A percentile compares a stretch with the other conserved stretches of the same genome.
These are phyloP conservation scores for Helogale parvula DNA, from an alignment of 2,113 vertebrate genomes.

Conservation along the genomic window DNA sequence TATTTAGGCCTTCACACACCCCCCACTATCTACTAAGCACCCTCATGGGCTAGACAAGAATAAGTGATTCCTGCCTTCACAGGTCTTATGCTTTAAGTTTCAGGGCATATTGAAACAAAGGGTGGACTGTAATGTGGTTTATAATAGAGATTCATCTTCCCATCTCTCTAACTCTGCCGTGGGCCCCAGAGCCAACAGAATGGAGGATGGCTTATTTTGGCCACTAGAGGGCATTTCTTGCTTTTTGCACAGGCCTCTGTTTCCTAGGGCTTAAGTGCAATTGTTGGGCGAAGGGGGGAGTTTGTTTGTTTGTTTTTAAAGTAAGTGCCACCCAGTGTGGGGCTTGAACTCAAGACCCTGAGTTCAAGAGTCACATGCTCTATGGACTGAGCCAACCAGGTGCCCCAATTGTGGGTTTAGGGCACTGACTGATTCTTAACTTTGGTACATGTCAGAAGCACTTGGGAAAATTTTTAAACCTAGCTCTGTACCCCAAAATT, in stretches of 20 bases:
- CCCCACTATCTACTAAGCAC: not conserved
- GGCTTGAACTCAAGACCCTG: not conserved
- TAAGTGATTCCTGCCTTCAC: not conserved
- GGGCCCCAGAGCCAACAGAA: not conserved
- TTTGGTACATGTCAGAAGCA: not conserved
- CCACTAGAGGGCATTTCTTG: slow-evolving; percentile 77
- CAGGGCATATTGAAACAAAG: not conserved
- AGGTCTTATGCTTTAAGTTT: not conserved
- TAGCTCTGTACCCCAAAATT: not conserved
- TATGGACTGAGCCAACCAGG: not conserved
- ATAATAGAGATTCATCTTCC: not conserved
- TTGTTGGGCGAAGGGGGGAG: not conserved
- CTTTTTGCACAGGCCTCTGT: not conserved
- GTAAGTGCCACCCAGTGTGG: not conserved
- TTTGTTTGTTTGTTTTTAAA: not conserved
- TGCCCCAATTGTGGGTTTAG: not conserved
- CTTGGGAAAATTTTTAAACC: not conserved
- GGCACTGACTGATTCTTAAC: not conserved
- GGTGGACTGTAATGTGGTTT: not conserved
- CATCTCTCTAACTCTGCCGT: no score
- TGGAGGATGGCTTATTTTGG: not conserved
- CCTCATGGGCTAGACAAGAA: not conserved
- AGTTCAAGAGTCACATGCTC: not conserved
- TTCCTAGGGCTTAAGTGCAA: not conserved
- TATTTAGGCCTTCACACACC: not conserved